Conservation (phyloP, 1,140 invertebrate species). For the Tribolium madens region DNA sequence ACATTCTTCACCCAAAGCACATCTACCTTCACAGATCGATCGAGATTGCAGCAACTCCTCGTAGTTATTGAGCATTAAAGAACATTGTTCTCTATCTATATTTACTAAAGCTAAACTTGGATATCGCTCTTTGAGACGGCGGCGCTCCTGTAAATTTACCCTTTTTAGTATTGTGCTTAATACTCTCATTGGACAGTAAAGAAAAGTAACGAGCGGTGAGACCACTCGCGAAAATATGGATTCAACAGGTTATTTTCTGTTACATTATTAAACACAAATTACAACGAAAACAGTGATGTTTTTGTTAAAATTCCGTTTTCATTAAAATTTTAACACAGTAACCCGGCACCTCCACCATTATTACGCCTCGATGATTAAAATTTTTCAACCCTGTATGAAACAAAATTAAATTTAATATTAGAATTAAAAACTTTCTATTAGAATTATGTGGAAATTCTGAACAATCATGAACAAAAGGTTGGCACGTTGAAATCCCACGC, state of each 20-base stretch:
- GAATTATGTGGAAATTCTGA: too few relatives aligned
- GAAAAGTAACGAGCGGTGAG: background rate
- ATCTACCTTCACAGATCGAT: slow-evolving; percentile 88
- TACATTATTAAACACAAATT: background rate
- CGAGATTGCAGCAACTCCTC: slow-evolving; percentile 81
- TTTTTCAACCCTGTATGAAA: background rate
- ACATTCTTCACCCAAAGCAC: slow-evolving; percentile 84
- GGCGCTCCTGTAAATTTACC: slow-evolving; percentile 76
- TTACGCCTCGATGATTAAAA: background rate
- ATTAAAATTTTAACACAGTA: background rate
- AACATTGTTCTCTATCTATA: slow-evolving; percentile 82
- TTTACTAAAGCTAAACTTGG: slow-evolving; percentile 81
- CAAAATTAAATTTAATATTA: slow-evolving; percentile 6
- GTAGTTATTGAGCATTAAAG: slow-evolving; percentile 82
- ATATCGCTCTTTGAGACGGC: slow-evolving; percentile 84
- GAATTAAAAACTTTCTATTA: too few relatives aligned
- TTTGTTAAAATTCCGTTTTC: background rate
- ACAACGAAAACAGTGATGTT: background rate
- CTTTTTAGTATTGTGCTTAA: background rate
- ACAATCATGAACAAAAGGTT: background rate
- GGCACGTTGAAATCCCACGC: background rate
- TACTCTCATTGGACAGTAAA: background rate
- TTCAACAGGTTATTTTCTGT: slow-evolving; percentile 8
- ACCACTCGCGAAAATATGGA: background rate
- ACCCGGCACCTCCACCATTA: background rate